These are phyloP conservation scores for Eretmocerus hayati DNA, from an alignment of 2,888 invertebrate genomes.

Conservation along the genomic window DNA sequence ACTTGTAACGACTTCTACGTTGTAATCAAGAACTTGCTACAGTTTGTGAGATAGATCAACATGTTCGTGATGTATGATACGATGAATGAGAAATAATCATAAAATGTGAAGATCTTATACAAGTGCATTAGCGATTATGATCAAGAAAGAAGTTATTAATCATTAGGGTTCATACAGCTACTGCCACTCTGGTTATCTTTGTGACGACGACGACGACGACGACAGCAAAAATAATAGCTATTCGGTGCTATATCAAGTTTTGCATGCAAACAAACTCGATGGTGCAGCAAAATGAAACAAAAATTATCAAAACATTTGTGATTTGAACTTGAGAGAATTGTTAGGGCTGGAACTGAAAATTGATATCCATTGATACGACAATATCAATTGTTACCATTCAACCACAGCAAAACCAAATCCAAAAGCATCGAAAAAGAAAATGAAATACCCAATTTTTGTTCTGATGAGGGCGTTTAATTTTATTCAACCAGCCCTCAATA, in stretches of 20 bases:
- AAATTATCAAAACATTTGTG: not conserved
- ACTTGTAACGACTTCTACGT: too few species aligned
- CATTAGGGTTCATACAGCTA: slow-evolving; percentile 16
- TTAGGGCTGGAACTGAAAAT: slow-evolving; percentile 15
- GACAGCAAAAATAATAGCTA: slow-evolving; percentile 4
- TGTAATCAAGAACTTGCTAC: too few species aligned
- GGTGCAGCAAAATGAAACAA: slow-evolving; percentile 3
- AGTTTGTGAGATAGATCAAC: too few species aligned
- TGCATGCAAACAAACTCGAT: slow-evolving; percentile 14
- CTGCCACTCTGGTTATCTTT: slow-evolving; percentile 12
- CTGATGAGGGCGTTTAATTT: slow-evolving; percentile 69
- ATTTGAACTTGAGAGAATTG: too few species aligned
- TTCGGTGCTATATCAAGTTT: slow-evolving; percentile 12
- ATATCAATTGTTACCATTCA: not conserved
- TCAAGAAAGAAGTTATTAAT: too few species aligned
- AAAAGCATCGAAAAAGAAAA: not conserved
- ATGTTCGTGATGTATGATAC: slow-evolving; percentile 3
- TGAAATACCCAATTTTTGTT: slow-evolving; percentile 65
- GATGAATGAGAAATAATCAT: slow-evolving; percentile 8
- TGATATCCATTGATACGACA: slow-evolving; percentile 1
- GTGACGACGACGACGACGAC: slow-evolving; percentile 3
- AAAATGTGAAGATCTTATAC: too few species aligned
- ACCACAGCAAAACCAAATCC: not conserved
- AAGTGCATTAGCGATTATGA: too few species aligned
- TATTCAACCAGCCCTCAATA: slow-evolving; percentile 81